phyloP scores from a whole-genome alignment of 1,140 invertebrate species.

The Mycetomoellerius zeteki region DNA sequence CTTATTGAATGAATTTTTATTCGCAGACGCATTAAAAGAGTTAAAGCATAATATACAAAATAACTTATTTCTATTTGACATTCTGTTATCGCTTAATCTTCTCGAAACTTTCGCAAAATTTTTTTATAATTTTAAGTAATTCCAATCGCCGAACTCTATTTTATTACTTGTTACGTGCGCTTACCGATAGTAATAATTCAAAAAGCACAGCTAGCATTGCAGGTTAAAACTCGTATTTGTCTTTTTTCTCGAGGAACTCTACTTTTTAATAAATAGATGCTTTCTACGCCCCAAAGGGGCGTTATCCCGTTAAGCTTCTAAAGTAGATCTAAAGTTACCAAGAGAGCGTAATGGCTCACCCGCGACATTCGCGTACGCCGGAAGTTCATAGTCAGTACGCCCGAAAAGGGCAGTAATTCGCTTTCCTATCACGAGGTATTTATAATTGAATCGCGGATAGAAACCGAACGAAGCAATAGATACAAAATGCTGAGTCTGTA shows the following conservation, averaged over 20 bases:
- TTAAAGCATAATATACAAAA: neutral
- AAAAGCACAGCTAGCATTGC: neutral
- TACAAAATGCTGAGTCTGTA: neutral
- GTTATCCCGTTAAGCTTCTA: conserved; percentile 27
- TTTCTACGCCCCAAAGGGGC: neutral
- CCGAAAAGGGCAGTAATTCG: neutral
- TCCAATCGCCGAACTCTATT: neutral
- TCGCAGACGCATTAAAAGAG: neutral
- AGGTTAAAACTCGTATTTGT: neutral
- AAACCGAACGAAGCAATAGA: neutral
- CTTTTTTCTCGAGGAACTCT: neutral
- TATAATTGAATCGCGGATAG: conserved; percentile 13
- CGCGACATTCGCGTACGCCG: neutral
- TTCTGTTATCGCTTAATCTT: neutral
- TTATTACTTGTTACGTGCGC: neutral
- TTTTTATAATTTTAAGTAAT: neutral
- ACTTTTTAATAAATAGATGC: conserved; percentile 46
- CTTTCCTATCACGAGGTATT: neutral
- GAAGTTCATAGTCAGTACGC: neutral
- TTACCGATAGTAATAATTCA: conserved; percentile 21
- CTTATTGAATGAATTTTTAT: neutral
- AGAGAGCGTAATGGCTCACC: conserved; percentile 36
- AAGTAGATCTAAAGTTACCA: conserved; percentile 26
- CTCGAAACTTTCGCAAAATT: neutral
- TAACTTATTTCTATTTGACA: neutral